Percentiles rank a stretch among this genome's conserved stretches.
Conservation (phyloP, 2,113 vertebrate genomes). For the Hipposideros armiger region DNA sequence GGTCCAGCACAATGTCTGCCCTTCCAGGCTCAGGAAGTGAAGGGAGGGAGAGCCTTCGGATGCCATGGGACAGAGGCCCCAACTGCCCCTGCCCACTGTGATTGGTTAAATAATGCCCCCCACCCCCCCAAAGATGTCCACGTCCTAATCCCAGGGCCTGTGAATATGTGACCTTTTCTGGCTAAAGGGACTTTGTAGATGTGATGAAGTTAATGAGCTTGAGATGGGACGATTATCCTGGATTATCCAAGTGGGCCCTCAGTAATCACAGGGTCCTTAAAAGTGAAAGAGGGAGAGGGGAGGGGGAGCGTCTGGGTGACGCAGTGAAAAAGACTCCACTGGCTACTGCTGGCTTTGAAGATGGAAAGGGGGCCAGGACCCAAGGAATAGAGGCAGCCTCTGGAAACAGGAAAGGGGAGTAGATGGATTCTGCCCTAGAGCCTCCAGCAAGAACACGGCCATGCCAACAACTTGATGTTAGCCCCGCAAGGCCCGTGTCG, state of each 20-base stretch:
- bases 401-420: neutral
- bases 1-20: neutral
- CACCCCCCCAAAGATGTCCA: neutral
- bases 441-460: neutral
- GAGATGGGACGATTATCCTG: neutral
- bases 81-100: neutral
- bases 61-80: neutral
- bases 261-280: neutral
- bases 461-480: neutral
- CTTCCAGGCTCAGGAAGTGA: neutral
- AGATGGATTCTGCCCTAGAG: neutral
- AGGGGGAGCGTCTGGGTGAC: neutral
- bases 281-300: neutral
- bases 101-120: neutral
- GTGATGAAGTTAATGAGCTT: neutral
- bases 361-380: neutral
- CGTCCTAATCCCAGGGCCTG: neutral
- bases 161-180: rapidly evolving
- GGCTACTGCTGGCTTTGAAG: neutral
- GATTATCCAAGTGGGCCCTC: neutral
- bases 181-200: neutral
- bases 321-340: neutral
- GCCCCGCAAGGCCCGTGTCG: neutral
- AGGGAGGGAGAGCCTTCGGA: neutral
- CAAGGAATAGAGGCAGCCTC: neutral